Evolutionary conservation across 2,113 vertebrate species (phyloP).

Genomic region (Fregata magnificens): DNA sequence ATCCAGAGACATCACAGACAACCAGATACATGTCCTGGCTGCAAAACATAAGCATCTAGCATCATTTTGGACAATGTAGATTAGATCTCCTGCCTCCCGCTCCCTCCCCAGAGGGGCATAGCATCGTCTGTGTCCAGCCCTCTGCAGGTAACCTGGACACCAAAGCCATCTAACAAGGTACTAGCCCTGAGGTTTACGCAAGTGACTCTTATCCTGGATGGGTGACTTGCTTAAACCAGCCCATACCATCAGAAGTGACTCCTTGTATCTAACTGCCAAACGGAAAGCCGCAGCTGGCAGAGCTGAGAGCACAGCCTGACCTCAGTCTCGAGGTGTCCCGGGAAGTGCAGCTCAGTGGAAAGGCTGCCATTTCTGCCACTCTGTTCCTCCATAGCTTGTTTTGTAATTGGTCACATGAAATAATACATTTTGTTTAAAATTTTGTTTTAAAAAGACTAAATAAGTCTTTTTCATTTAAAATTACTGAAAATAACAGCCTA

Average conservation of each 20-base stretch:
- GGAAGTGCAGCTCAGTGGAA: neutral
- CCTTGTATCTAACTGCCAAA: neutral
- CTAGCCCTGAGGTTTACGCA: no score
- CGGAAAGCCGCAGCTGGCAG: rapidly evolving
- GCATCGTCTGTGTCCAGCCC: neutral
- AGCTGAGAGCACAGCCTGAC: neutral
- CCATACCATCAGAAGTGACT: neutral
- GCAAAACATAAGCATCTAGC: neutral
- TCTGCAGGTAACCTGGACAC: neutral
- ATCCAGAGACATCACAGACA: no score
- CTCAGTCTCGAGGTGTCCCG: rapidly evolving
- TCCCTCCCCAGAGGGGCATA: neutral
- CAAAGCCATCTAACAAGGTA: neutral
- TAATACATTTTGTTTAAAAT: neutral
- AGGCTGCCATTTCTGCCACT: neutral
- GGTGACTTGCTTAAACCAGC: neutral
- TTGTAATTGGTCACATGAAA: neutral
- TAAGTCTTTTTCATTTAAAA: neutral
- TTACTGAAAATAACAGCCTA: neutral
- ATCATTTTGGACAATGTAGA: neutral
- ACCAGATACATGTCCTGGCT: neutral
- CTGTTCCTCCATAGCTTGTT: neutral
- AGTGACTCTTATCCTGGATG: no score
- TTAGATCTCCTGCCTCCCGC: rapidly evolving
- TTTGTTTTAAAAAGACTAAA: neutral